These are phyloP conservation scores for Pseudomyrmex cubaensis DNA, from an alignment of 1,140 invertebrate genomes.

Conservation along the genomic window DNA sequence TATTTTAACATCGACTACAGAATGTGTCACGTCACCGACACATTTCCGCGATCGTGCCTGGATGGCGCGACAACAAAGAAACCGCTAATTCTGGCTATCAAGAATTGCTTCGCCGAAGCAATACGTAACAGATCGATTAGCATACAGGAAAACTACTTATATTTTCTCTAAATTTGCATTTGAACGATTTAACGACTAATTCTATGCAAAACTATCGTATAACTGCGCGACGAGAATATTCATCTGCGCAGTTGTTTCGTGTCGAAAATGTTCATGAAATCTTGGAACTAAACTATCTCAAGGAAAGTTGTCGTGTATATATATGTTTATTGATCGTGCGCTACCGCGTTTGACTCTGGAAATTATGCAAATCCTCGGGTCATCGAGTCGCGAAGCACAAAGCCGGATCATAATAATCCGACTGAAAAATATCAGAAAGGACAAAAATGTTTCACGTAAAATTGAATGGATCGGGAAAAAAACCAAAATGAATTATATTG, in stretches of 20 bases:
- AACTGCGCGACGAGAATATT: conserved; percentile 25
- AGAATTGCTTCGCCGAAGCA: too few species aligned
- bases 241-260: neutral
- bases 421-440: neutral
- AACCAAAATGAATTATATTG: neutral
- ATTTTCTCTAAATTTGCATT: conserved; percentile 13
- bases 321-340: conserved; percentile 12
- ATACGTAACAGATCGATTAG: conserved; percentile 29
- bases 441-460: neutral
- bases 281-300: neutral
- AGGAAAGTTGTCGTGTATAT: neutral
- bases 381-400: conserved; percentile 31
- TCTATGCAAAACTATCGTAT: neutral
- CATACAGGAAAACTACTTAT: conserved; percentile 17
- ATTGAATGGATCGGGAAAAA: neutral
- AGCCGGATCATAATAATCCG: conserved; percentile 11
- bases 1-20: neutral
- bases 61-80: neutral
- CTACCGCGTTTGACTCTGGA: conserved; percentile 16
- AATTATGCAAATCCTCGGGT: conserved; percentile 50
- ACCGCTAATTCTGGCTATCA: neutral
- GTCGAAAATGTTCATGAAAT: neutral
- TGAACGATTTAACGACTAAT: neutral
- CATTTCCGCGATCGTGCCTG: neutral
- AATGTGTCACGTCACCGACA: neutral